Percentiles rank a stretch among this genome's conserved stretches.
phyloP scores from a whole-genome alignment of 2,113 vertebrate genomes.

The Sebastes schlegelii region DNA sequence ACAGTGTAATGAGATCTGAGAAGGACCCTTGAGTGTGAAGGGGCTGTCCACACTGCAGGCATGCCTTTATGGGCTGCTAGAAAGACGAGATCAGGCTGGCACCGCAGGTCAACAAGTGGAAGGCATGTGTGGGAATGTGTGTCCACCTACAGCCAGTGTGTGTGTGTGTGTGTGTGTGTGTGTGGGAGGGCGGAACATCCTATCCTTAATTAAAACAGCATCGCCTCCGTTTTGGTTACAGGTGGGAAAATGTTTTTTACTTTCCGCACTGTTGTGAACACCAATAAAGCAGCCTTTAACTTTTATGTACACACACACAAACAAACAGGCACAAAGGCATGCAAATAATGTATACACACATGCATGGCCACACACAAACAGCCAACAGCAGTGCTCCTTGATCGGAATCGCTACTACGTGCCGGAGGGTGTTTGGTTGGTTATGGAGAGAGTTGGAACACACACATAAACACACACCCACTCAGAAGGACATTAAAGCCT shows the following conservation, averaged over 20 bases:
- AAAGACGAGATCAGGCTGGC: slow-evolving; percentile 71
- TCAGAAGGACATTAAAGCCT: slow-evolving; percentile 67
- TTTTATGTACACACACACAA: slow-evolving; percentile 44
- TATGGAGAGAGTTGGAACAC: slow-evolving; percentile 64
- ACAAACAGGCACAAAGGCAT: slow-evolving; percentile 24
- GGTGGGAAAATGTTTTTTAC: slow-evolving; percentile 51
- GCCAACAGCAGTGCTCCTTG: slow-evolving; percentile 42
- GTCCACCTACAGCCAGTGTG: not conserved
- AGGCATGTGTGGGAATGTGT: slow-evolving; percentile 33
- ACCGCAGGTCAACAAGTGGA: slow-evolving; percentile 60
- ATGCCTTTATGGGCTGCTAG: slow-evolving; percentile 66
- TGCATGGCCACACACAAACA: slow-evolving; percentile 29
- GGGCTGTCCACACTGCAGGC: slow-evolving; percentile 59
- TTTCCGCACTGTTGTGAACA: slow-evolving; percentile 47
- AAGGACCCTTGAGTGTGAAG: slow-evolving; percentile 63
- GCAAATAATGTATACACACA: slow-evolving; percentile 32
- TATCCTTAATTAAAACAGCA: slow-evolving; percentile 57
- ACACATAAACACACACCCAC: slow-evolving; percentile 70
- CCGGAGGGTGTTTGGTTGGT: slow-evolving; percentile 67
- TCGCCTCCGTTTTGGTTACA: slow-evolving; percentile 46
- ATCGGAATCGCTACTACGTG: slow-evolving; percentile 54
- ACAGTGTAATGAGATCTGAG: slow-evolving; percentile 73
- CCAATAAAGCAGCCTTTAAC: slow-evolving; percentile 40
- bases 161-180: slow-evolving; percentile 39
- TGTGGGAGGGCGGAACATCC: slow-evolving; percentile 42